A percentile compares a stretch with the other conserved stretches of the same genome.
Evolutionary conservation across 2,888 invertebrate species (phyloP).

Genomic region (Sipunculus nudus): DNA sequence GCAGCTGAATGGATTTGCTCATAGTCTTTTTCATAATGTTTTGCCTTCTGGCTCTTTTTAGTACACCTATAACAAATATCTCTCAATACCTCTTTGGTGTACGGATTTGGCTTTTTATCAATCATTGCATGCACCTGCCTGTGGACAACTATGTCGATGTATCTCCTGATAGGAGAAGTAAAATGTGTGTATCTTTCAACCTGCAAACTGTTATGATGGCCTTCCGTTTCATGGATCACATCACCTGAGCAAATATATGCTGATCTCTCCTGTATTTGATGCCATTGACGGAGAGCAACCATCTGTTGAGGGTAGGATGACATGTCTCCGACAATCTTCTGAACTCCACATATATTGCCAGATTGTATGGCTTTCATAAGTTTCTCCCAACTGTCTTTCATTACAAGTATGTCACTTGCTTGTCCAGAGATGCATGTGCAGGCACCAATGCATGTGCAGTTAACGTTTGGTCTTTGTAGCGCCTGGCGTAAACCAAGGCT

Average conservation of each 20-base stretch:
- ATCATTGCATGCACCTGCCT: slow-evolving; percentile 72
- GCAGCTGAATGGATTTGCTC: neutral
- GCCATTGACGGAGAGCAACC: too few relatives aligned
- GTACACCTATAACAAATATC: slow-evolving; percentile 1
- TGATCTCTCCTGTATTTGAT: slow-evolving; percentile 43
- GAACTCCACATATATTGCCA: too few relatives aligned
- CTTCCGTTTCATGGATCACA: slow-evolving; percentile 32
- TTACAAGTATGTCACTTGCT: too few relatives aligned
- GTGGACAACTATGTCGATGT: slow-evolving; percentile 89
- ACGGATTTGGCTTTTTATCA: neutral
- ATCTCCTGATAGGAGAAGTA: slow-evolving; percentile 88
- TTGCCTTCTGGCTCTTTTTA: neutral
- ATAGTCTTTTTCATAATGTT: neutral
- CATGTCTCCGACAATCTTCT: too few relatives aligned
- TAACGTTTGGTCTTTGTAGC: too few relatives aligned
- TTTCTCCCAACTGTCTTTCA: too few relatives aligned
- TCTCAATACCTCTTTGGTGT: neutral
- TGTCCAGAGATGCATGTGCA: neutral
- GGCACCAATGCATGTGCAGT: too few relatives aligned
- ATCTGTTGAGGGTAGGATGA: neutral
- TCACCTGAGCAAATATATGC: slow-evolving; percentile 60
- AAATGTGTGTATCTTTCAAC: slow-evolving; percentile 91
- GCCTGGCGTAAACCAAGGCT: neutral
- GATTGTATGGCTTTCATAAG: too few relatives aligned
- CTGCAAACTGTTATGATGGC: slow-evolving; percentile 84